Evolutionary conservation across 1,140 invertebrate genomes (phyloP).

Genomic region (Potamilus streckersoni): DNA sequence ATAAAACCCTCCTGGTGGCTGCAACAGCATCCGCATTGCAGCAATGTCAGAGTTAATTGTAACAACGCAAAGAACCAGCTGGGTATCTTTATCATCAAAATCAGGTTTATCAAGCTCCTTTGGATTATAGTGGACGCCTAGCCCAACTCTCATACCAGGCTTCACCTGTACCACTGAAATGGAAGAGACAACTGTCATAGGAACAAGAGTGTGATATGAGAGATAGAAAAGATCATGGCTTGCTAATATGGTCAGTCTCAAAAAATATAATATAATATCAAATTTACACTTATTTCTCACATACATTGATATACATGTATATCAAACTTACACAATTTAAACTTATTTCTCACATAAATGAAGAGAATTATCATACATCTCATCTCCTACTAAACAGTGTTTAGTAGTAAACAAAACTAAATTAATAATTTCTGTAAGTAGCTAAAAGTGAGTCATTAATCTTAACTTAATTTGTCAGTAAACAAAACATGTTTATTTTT

Average conservation of each 20-base stretch:
- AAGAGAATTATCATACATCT: neutral
- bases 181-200: neutral
- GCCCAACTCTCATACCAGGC: constrained; percentile 57
- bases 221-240: neutral
- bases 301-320: too few relatives aligned
- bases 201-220: neutral
- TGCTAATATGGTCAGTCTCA: neutral
- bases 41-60: constrained; percentile 55
- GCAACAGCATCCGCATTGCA: constrained; percentile 60
- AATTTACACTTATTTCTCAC: too few relatives aligned
- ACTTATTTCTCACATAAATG: neutral
- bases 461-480: too few relatives aligned
- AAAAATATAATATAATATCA: neutral
- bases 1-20: constrained; percentile 65
- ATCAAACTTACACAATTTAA: too few relatives aligned
- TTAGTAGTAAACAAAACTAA: neutral
- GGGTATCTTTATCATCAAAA: constrained; percentile 56
- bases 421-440: too few relatives aligned
- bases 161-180: constrained; percentile 42
- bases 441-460: too few relatives aligned
- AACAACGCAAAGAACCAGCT: constrained; percentile 64
- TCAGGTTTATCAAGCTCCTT: constrained; percentile 35
- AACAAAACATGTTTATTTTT: too few relatives aligned
- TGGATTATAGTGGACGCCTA: constrained; percentile 60
- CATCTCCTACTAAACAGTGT: neutral